Conservation (phyloP, 2,797 vertebrate genomes). For the Sternotherus odoratus region DNA sequence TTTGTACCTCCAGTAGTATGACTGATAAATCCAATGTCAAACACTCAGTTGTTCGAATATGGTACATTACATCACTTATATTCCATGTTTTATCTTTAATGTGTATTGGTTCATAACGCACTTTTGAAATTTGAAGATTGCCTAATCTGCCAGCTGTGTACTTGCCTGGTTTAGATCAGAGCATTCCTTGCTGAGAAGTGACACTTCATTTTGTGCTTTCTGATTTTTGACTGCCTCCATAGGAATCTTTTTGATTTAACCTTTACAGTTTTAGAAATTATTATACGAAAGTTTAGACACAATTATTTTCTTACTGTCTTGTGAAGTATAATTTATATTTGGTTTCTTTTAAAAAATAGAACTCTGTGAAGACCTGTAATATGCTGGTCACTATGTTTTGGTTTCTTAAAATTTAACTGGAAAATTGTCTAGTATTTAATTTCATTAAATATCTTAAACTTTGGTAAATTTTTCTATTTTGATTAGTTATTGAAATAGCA, state of each 20-base stretch:
- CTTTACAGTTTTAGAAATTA: background rate
- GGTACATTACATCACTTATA: background rate
- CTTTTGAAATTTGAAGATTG: background rate
- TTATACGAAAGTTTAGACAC: background rate
- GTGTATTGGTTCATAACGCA: accelerated
- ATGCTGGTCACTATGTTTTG: background rate
- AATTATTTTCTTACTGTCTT: background rate
- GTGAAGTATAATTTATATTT: background rate
- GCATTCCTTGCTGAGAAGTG: accelerated
- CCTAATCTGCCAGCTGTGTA: background rate
- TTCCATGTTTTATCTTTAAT: background rate
- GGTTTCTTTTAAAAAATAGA: background rate
- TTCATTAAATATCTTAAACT: background rate
- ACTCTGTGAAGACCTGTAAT: background rate
- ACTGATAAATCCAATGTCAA: background rate
- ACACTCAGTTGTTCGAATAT: background rate
- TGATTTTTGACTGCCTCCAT: background rate
- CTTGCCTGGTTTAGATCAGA: accelerated
- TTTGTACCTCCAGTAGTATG: background rate
- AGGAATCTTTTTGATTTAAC: background rate
- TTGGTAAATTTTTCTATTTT: background rate
- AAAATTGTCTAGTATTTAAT: background rate
- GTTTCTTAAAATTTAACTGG: background rate
- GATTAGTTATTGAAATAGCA: background rate
- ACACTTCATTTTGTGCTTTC: background rate